These are phyloP conservation scores for Drosophila flavopinicola DNA, from an alignment of 2,888 invertebrate species.

Conservation along the genomic window DNA sequence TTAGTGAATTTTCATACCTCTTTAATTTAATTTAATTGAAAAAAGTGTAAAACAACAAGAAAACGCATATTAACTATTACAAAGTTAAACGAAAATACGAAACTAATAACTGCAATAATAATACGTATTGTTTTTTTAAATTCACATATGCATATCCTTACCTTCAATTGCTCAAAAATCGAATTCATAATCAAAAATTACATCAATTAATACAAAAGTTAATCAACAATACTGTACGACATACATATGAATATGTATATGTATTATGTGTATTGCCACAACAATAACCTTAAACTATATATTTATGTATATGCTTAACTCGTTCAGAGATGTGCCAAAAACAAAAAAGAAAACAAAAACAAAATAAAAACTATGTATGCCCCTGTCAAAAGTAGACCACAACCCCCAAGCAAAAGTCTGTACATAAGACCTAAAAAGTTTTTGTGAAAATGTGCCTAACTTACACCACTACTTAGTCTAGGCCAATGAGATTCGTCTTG, in stretches of 20 bases:
- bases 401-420: slow-evolving; percentile 42
- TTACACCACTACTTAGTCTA: slow-evolving; percentile 23
- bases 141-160: slow-evolving; percentile 54
- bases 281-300: slow-evolving; percentile 34
- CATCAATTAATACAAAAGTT: slow-evolving; percentile 10
- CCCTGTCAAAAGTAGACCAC: slow-evolving; percentile 22
- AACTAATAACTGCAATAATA: slow-evolving; percentile 30
- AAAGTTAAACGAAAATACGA: slow-evolving; percentile 17
- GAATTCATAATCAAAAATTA: slow-evolving; percentile 32
- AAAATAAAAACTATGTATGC: slow-evolving; percentile 22
- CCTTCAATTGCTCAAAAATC: slow-evolving; percentile 55
- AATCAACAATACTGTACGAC: slow-evolving; percentile 20
- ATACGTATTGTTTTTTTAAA: slow-evolving; percentile 31
- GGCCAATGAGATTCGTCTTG: slow-evolving; percentile 33
- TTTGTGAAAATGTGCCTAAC: slow-evolving; percentile 47
- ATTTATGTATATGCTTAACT: slow-evolving; percentile 29
- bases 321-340: slow-evolving; percentile 74
- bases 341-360: slow-evolving; percentile 43
- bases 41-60: slow-evolving; percentile 34
- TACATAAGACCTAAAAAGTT: slow-evolving; percentile 37
- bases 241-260: slow-evolving; percentile 39
- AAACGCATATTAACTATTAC: slow-evolving; percentile 23
- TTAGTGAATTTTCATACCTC: slow-evolving; percentile 75
- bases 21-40: slow-evolving; percentile 58
- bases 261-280: slow-evolving; percentile 37